Evolutionary conservation across 2,113 vertebrate genomes (phyloP).

Genomic region (Sapajus apella): DNA sequence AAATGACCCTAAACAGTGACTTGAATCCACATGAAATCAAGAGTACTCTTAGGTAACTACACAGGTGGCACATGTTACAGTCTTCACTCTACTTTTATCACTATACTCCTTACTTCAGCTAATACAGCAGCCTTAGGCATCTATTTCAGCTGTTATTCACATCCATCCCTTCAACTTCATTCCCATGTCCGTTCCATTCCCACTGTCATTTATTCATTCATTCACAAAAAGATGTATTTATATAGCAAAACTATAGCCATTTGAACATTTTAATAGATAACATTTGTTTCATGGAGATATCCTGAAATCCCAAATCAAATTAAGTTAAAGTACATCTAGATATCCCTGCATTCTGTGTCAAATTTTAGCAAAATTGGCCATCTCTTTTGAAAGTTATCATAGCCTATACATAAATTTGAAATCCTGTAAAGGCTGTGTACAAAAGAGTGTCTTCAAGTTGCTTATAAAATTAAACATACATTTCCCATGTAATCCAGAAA

Average conservation of each 20-base stretch:
- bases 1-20: not conserved
- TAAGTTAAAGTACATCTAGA: not conserved
- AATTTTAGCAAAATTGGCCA: not conserved
- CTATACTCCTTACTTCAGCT: not conserved
- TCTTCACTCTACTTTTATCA: not conserved
- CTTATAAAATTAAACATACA: not conserved
- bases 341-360: not conserved
- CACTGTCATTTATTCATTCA: not conserved
- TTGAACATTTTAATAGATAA: not conserved
- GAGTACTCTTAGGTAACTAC: not conserved
- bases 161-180: not conserved
- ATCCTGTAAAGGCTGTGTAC: not conserved
- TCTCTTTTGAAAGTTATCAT: not conserved
- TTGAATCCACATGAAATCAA: not conserved
- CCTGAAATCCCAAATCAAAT: not conserved
- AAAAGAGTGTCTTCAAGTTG: not conserved
- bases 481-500: not conserved
- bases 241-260: not conserved
- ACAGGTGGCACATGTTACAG: too few species aligned
- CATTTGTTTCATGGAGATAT: not conserved
- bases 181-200: too few species aligned
- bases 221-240: not conserved
- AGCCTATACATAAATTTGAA: not conserved
- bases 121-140: not conserved
- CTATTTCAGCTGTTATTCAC: not conserved